Conservation (phyloP, 2,888 invertebrate species). For the Steinernema carpocapsae region DNA sequence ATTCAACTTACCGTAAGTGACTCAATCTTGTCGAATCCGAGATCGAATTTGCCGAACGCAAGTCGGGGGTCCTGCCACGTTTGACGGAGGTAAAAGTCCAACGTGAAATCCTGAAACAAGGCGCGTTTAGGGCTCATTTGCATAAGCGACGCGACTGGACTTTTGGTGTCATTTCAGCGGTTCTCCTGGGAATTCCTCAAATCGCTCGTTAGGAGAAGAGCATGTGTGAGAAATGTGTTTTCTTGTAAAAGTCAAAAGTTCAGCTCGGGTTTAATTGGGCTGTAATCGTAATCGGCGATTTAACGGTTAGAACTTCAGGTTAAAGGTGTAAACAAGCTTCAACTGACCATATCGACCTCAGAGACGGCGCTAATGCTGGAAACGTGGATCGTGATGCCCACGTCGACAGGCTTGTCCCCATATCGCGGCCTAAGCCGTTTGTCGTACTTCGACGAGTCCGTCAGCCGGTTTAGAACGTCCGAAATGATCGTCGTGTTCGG, state of each 20-base stretch:
- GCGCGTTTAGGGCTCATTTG: background rate
- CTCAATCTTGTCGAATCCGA: conserved; percentile 52
- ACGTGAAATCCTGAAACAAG: conserved; percentile 64
- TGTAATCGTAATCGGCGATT: no score
- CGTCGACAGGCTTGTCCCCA: conserved; percentile 94
- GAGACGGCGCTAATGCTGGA: conserved; percentile 96
- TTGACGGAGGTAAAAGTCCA: conserved; percentile 90
- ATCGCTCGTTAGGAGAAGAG: conserved; percentile 5
- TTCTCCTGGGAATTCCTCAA: background rate
- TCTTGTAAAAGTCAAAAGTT: background rate
- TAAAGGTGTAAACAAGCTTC: background rate
- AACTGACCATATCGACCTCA: conserved; percentile 91
- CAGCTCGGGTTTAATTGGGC: background rate
- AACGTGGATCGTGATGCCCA: conserved; percentile 96
- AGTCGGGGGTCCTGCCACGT: conserved; percentile 97
- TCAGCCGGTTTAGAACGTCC: background rate
- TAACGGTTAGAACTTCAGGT: no score
- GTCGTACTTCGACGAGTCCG: conserved; percentile 17
- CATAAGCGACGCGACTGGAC: conserved; percentile 12
- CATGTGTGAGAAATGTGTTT: no score
- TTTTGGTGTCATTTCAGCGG: background rate
- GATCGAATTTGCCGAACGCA: conserved; percentile 80
- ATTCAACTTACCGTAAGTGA: conserved; percentile 72
- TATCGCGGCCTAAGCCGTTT: conserved; percentile 78
- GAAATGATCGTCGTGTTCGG: conserved; percentile 29